Base-by-base conservation (phyloP, 1,140 invertebrate genomes). In the Ridgeia piscesae region DNA sequence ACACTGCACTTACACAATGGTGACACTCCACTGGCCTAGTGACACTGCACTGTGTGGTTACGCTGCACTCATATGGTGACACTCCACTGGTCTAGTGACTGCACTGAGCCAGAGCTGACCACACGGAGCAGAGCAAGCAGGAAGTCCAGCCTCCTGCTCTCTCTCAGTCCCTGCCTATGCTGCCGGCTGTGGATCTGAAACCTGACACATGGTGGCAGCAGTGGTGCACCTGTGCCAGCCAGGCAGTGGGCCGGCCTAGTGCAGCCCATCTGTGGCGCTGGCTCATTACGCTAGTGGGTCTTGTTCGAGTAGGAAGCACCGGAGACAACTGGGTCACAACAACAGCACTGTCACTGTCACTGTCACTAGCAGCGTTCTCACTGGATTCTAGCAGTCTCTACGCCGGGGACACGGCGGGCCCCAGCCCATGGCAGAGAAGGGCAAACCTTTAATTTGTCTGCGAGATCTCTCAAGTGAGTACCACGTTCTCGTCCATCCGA, bases 381-480 rank as follows among this genome's bases (percentile, higher is more conserved):
- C 17, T 77, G 58, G 58, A 77, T 77, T 77, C 17, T 77, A 77
- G 58, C 58, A 77, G 58, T 77, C 58, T 77, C 58, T 77, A 77
- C 17, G 58, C 58, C 27, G 58, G 2, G 58, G 42, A 42, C 58
- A 77, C 58, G 58, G 58, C 58, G 14, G 58, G 58, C 58, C 27
- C 27, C 58, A 77, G 58, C 58, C 58, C 58, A 77, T 77, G 58
- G 58, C 58, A 77, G 58, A 77, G 58, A 77, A 77, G 58, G 58
- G 58, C 14, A 77, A 77, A 77, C 58, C 58, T 77, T 77, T 77
- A 77, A 77, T 77, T 77, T 77, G 58, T 77, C 58, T 77, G 58
- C 58, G 58, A 77, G 58, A 77, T 77, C 58, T 77, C 58, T 77
- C 58, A 77, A 77, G 58, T 77, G 58, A 77, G 58, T 77, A 77